Conservation (phyloP, 2,113 vertebrate genomes). For the Anas platyrhynchos region DNA sequence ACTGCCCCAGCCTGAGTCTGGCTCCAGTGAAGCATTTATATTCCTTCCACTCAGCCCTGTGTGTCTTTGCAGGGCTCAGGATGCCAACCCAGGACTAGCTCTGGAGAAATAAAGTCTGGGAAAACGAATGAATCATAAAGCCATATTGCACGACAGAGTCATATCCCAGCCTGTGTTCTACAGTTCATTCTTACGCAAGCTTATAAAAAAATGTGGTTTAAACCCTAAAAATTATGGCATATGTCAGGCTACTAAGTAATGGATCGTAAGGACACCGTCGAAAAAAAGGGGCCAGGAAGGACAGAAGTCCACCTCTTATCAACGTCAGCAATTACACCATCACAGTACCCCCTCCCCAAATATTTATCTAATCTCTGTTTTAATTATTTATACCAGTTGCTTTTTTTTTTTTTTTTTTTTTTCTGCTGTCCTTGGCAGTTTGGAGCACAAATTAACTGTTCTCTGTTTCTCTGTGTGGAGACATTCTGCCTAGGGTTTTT, state of each 20-base stretch:
- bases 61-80: background rate
- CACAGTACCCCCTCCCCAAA: conserved; percentile 13
- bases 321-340: background rate
- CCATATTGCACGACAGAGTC: background rate
- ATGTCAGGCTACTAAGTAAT: background rate
- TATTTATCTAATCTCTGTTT: conserved; percentile 37
- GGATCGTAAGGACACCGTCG: background rate
- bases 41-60: conserved; percentile 35
- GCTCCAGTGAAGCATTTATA: conserved; percentile 49
- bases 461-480: background rate
- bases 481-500: conserved; percentile 1
- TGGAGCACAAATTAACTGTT: conserved; percentile 28
- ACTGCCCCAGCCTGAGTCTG: conserved; percentile 20
- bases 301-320: background rate
- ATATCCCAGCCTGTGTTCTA: background rate
- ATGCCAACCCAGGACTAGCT: background rate
- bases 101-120: conserved; percentile 32
- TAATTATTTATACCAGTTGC: conserved; percentile 54
- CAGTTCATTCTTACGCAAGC: background rate
- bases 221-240: background rate
- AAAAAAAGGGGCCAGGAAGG: background rate
- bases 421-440: conserved; percentile 33
- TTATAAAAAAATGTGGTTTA: background rate
- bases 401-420: conserved; percentile 50
- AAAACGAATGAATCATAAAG: conserved; percentile 43